Base-by-base conservation (phyloP, 2,113 vertebrate genomes). In the Coptodon rendalli region DNA sequence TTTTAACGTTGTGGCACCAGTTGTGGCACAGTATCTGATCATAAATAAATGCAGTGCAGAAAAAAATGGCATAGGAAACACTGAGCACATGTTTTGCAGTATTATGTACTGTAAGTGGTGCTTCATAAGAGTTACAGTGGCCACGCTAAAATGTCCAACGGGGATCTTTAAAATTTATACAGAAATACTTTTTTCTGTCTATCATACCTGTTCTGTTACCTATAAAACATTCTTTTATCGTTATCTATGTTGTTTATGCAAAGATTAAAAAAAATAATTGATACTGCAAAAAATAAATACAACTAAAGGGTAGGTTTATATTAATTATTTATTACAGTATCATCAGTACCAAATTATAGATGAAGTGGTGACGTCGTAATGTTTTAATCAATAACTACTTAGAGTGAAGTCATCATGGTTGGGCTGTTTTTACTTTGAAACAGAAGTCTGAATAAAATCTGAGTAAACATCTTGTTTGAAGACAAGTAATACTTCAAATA, bases 91-190 rank as follows among this genome's bases (percentile, higher is more conserved):
- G 7, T 71, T 71, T 71, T 43, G 38, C n/a, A 24, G 66, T 24
- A 71, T 71, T 43, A 43, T 24, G 66, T 71, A 43, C 61, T 5
- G n/a, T 14, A 40, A 40, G 36, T 68, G 63, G 63, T 40, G n/a
- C 63, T 71, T 40, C n/a, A 24, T 71, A 71, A 24, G 7, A 0
- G 7, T 71, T n/a, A 66, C 31, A 66, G 31, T 66, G 36, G 36
- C 36, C 36, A 43, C 2, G 7, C 2, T 0, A 71, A 43, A 71
- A 71, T 71, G 7, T 40, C 36, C 63, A 71, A 43, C 0, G 0
- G 63, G 36, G 12, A 14, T 24, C 36, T 68, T 24, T 9, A 40
- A 24, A 68, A 40, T 40, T 14, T 24, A 40, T 6, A 40, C 6
- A 68, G 63, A 22, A 40, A 68, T 68, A 40, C 11, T 40, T 68